Evolutionary conservation across 2,888 invertebrate genomes (phyloP), one percentile per base, ranked within the genome.

Genomic region (Elaeidobius kamerunicus): DNA sequence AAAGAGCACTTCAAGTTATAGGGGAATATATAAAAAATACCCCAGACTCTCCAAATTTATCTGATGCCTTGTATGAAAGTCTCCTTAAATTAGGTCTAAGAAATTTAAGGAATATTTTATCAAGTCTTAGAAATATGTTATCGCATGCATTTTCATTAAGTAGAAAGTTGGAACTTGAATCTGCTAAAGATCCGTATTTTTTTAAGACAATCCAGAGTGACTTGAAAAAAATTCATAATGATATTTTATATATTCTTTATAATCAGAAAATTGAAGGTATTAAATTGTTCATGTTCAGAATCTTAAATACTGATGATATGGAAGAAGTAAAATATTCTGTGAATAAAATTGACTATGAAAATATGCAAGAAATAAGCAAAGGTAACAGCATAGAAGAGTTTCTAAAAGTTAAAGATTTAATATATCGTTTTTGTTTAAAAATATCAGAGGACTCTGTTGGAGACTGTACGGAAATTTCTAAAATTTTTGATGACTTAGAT

Each of bases 1-100:
- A 9, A 28, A 48, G 48, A 32, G 11, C 34, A 6, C n/a, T 48
- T n/a, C 48, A 48, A 19, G 34, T 48, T 4, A 40, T 32, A 2
- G 40, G 48, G 7, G 48, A 48, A 40, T 40, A 34, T 18, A 28
- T 48, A 19, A 48, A 48, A 40, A 40, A 48, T 19, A 32, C 48
- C 19, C 19, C 28, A 6, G 48, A 48, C 3, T 48, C 48, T 12
- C 48, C 48, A n/a, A 40, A 48, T 6, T 12, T 48, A 4, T 48
- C 48, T 3, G 12, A 32, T 27, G 17, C 14, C 32, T 28, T 15
- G 20, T 14, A 16, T 15, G 11, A 48, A 15, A 5, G 23, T 19
- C 32, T 48, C 3, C n/a, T 48, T 1, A 12, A 9, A 30, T 32
- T 34, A 12, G 11, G 12, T 12, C 40, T 40, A 32, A 40, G 20